Evolutionary conservation across 2,888 invertebrate species (phyloP).

Genomic region (Thalpophila matura): DNA sequence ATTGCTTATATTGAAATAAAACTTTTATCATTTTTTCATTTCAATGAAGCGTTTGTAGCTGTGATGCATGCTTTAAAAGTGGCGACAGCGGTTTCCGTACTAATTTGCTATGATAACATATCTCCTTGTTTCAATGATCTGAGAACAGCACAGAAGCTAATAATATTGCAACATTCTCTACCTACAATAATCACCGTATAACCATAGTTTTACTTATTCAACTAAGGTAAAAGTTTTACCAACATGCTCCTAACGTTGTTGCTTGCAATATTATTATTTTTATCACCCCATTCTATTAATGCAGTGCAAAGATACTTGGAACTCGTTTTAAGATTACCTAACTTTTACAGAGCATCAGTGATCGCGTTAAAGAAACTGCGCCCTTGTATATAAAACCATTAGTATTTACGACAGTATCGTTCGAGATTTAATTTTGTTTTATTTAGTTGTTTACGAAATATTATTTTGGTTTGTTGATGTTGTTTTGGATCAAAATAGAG

Average conservation of each 20-base stretch:
- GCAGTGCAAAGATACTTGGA: constrained; percentile 51
- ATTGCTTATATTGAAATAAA: no score
- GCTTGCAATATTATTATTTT: constrained; percentile 53
- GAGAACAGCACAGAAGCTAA: no score
- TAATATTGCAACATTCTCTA: not conserved
- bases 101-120: no score
- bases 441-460: constrained; percentile 41
- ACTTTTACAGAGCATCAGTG: constrained; percentile 35
- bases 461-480: constrained; percentile 23
- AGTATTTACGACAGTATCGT: constrained; percentile 38
- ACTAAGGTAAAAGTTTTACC: constrained; percentile 47
- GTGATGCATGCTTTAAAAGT: no score
- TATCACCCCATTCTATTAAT: constrained; percentile 52
- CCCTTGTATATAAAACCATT: constrained; percentile 55
- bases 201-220: constrained; percentile 24
- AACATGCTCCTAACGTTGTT: constrained; percentile 42
- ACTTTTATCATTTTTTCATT: no score
- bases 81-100: no score
- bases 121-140: no score
- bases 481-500: constrained; percentile 7
- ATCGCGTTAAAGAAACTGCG: constrained; percentile 40
- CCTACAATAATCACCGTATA: not conserved
- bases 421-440: constrained; percentile 40
- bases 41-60: no score
- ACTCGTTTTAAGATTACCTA: constrained; percentile 52